Base-by-base conservation (phyloP, 2,113 vertebrate species). In the Rhombomys opimus region DNA sequence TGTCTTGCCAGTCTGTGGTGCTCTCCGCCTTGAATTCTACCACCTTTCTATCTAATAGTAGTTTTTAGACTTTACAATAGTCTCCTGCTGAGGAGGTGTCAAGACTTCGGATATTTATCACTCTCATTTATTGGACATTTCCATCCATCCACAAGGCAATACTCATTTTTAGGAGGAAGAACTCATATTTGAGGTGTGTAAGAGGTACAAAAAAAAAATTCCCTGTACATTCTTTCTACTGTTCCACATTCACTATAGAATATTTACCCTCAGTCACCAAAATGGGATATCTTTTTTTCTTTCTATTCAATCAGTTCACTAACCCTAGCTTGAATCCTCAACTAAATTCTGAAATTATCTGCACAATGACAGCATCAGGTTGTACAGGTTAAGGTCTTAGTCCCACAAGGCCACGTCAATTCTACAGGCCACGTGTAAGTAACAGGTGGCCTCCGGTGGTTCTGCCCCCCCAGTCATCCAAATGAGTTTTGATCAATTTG, bases 291-390 rank as follows among this genome's bases (percentile, higher is more conserved):
- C 27, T 46, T 14, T 76, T 18, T 77, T 17, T 38, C 15, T 72
- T 32, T n/a, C 7, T 2, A 86, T 32, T 4, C 59, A 22, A 84
- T 3, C 32, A 70, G n/a, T 38, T 85, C 30, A 76, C 27, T 35
- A 30, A 59, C n/a, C 22, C 11, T 52, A 85, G 32, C 23, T 32
- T 7, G 15, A 73, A 61, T 38, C 18, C 18, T 35, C 5, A 78
- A 72, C 52, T 78, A 67, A 63, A 10, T 52, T 73, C 52, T 65
- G 38, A 95, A 27, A 11, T 68, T 81, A 54, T 35, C 54, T 65
- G 14, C 1, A 0, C 22, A 46, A 5, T 2, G 25, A 72, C 4
- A 52, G 8, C 20, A 2, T 54, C 75, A 41, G 4, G 57, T 41
- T 38, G 22, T 46, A 76, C 7, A 46, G 20, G 2, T 76, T 67